These are phyloP conservation scores for Drosophila elegans DNA, from an alignment of 1,140 invertebrate genomes.

Conservation along the genomic window DNA sequence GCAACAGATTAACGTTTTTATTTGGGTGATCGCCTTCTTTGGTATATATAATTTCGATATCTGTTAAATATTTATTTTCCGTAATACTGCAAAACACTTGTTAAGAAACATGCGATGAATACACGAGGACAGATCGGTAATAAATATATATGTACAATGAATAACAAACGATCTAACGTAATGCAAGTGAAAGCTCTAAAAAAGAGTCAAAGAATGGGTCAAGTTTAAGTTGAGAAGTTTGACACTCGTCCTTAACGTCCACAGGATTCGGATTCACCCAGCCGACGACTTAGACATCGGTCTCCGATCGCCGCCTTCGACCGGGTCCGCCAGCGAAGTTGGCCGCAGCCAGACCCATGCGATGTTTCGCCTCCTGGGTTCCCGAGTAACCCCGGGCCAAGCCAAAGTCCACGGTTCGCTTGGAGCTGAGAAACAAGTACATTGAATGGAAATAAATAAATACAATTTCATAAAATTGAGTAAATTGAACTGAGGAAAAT, in stretches of 20 bases:
- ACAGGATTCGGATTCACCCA: constrained; percentile 15
- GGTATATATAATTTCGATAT: constrained; percentile 42
- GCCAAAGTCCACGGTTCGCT: constrained; percentile 92
- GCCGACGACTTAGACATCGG: constrained; percentile 69
- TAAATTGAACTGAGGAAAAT: too few relatives aligned
- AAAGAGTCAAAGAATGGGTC: constrained; percentile 19
- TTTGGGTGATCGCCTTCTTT: constrained; percentile 35
- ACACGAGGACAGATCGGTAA: constrained; percentile 28
- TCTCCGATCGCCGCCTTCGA: constrained; percentile 90
- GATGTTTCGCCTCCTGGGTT: constrained; percentile 94
- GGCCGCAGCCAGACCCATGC: constrained; percentile 94
- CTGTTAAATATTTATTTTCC: constrained; percentile 31
- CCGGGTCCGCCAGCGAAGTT: constrained; percentile 95
- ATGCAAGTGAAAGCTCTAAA: constrained; percentile 21
- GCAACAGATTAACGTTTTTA: constrained; percentile 76
- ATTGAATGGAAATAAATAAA: neutral
- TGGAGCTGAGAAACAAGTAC: constrained; percentile 86
- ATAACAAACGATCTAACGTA: constrained; percentile 45
- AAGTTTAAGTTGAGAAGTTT: constrained; percentile 32
- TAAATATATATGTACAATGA: constrained; percentile 68
- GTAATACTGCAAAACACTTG: constrained; percentile 19
- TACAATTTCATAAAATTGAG: too few relatives aligned
- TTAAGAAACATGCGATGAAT: constrained; percentile 15
- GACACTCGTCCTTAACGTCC: constrained; percentile 29
- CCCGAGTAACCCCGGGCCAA: constrained; percentile 94